Evolutionary conservation across 2,888 invertebrate genomes (phyloP), one percentile per base, ranked within the genome.

Genomic region (Leucoptera coffeella): DNA sequence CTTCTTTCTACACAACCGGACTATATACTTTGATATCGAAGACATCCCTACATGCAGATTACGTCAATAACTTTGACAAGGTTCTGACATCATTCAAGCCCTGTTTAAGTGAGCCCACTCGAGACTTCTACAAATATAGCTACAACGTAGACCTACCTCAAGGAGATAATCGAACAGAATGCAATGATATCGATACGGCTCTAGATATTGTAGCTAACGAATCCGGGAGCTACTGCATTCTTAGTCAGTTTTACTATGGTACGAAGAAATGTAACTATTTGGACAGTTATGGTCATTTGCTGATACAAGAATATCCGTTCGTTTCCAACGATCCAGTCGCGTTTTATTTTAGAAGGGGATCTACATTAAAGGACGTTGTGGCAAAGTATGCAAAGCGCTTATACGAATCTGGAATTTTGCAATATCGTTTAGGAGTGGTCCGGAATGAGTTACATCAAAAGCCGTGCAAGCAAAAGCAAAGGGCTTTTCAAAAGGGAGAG

Each of bases 1-100:
- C 33, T 3, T 55, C 39, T 30, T 59, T 62, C 34, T 62, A 59
- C 29, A 52, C 45, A 24, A 54, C 57, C 4, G 45, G 48, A 9
- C 34, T 57, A 13, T 50, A 44, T 29, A 51, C 53, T 34, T 42
- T 57, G 21, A 36, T 53, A 15, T n/a, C n/a, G n/a, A n/a, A n/a
- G n/a, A n/a, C n/a, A n/a, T n/a, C n/a, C n/a, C n/a, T n/a, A n/a
- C n/a, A n/a, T n/a, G n/a, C n/a, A n/a, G n/a, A n/a, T n/a, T n/a
- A n/a, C n/a, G n/a, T n/a, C n/a, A n/a, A n/a, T n/a, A n/a, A n/a
- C n/a, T n/a, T n/a, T n/a, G n/a, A n/a, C n/a, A n/a, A n/a, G n/a
- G n/a, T n/a, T n/a, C n/a, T n/a, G n/a, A n/a, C n/a, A n/a, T n/a
- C n/a, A 3, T 50, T 38, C 23, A 36, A 43, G 13, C 51, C 57